Evolutionary conservation across 2,797 vertebrate species (phyloP).

Genomic region (Poecilia wingei): DNA sequence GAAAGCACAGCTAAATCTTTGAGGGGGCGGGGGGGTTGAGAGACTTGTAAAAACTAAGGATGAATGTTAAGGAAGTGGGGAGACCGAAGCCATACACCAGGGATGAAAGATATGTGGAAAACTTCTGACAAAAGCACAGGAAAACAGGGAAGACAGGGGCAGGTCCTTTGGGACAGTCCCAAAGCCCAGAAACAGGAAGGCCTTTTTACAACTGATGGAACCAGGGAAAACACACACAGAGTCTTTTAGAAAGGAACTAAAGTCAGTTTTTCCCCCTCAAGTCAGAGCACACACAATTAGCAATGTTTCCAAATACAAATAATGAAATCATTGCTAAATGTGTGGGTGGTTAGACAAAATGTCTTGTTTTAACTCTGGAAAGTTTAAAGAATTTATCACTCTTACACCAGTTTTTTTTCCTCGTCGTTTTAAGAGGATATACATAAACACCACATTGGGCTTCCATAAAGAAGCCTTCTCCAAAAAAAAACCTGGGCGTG

Average conservation of each 20-base stretch:
- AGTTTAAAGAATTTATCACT: slow-evolving; percentile 22
- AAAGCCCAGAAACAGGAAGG: slow-evolving; percentile 55
- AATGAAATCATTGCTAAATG: slow-evolving; percentile 23
- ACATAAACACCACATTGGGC: slow-evolving; percentile 33
- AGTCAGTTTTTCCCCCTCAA: slow-evolving; percentile 47
- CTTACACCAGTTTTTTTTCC: slow-evolving; percentile 40
- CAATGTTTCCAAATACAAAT: slow-evolving; percentile 23
- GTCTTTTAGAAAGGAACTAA: slow-evolving; percentile 37
- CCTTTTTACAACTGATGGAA: slow-evolving; percentile 45
- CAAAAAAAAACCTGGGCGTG: slow-evolving; percentile 48
- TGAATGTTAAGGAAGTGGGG: slow-evolving; percentile 49
- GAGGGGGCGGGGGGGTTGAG: neutral
- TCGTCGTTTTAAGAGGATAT: slow-evolving; percentile 25
- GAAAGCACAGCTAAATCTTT: neutral
- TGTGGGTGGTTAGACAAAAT: slow-evolving; percentile 39
- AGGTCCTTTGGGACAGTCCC: slow-evolving; percentile 65
- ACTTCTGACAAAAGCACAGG: slow-evolving; percentile 75
- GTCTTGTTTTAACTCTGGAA: slow-evolving; percentile 33
- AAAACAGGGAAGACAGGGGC: slow-evolving; percentile 67
- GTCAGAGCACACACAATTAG: slow-evolving; percentile 25
- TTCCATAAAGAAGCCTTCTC: slow-evolving; percentile 36
- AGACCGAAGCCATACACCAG: slow-evolving; percentile 63
- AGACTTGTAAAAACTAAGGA: slow-evolving; percentile 43
- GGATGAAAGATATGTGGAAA: slow-evolving; percentile 69
- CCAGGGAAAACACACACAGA: slow-evolving; percentile 57